Evolutionary conservation across 2,797 vertebrate genomes (phyloP).

Genomic region (Merluccius polli): DNA sequence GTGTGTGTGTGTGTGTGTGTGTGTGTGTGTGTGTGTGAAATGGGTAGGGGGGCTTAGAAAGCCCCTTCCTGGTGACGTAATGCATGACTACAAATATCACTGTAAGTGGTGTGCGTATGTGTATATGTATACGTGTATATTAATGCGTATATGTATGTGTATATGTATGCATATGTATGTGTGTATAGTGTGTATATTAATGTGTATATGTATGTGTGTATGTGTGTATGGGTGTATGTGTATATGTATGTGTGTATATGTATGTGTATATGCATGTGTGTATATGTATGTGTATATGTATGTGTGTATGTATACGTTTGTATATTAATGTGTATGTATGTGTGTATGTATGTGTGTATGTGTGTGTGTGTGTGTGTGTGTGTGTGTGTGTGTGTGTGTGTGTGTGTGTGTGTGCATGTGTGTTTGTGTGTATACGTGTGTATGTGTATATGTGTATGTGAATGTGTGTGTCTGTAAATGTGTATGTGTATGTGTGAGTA

Average conservation of each 20-base stretch:
- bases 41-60: too few relatives aligned
- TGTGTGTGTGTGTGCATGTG: slow-evolving; percentile 21
- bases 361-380: slow-evolving; percentile 5
- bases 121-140: too few relatives aligned
- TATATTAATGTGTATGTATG: not conserved
- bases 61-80: too few relatives aligned
- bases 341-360: slow-evolving; percentile 20
- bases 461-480: not conserved
- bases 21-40: too few relatives aligned
- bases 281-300: not conserved
- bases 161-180: not conserved
- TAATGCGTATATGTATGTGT: not conserved
- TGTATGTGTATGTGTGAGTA: not conserved
- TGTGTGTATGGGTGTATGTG: not conserved
- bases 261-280: not conserved
- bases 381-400: slow-evolving; percentile 16
- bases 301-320: not conserved
- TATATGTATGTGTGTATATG: not conserved
- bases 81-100: too few relatives aligned
- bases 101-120: not conserved
- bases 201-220: not conserved
- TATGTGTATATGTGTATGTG: not conserved
- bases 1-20: not conserved
- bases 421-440: not conserved
- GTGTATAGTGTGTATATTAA: not conserved